Evolutionary conservation across 2,113 vertebrate species (phyloP).

Genomic region (Corythornis madagascariensis): DNA sequence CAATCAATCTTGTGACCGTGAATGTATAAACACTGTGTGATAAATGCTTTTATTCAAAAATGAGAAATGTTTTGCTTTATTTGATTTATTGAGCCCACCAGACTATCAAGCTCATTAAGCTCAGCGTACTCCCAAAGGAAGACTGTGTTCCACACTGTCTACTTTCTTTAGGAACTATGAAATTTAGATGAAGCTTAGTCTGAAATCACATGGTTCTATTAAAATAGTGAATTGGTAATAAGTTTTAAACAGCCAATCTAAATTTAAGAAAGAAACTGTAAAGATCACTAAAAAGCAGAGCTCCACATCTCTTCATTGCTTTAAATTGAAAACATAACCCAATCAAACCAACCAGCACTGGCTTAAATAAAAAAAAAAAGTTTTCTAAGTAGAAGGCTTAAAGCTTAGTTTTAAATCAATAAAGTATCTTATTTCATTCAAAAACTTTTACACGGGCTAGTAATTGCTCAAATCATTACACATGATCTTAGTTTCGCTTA

Average conservation of each 20-base stretch:
- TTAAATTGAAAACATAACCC: not conserved
- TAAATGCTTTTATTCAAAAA: slow-evolving; percentile 99
- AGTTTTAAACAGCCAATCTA: slow-evolving; percentile 58
- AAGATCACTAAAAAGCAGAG: not conserved
- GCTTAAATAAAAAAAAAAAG: not conserved
- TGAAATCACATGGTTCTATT: slow-evolving; percentile 60
- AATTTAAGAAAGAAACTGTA: slow-evolving; percentile 16
- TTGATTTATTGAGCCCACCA: slow-evolving; percentile 99
- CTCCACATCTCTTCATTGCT: not conserved
- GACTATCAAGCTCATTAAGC: slow-evolving; percentile 99
- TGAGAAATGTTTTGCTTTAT: slow-evolving; percentile 99
- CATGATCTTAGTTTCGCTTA: not conserved
- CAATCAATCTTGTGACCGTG: slow-evolving; percentile 98
- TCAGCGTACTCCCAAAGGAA: slow-evolving; percentile 92
- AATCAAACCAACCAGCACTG: not conserved
- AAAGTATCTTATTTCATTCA: not conserved
- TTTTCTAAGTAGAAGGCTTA: not conserved
- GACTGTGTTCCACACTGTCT: slow-evolving; percentile 82
- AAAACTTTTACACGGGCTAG: not conserved
- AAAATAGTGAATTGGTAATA: slow-evolving; percentile 57
- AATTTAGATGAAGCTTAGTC: slow-evolving; percentile 75
- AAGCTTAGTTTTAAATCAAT: not conserved
- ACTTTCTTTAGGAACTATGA: slow-evolving; percentile 78
- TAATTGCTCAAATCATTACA: not conserved
- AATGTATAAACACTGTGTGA: slow-evolving; percentile 99